phyloP scores from a whole-genome alignment of 2,797 vertebrate species.

The Myotis pilosus region DNA sequence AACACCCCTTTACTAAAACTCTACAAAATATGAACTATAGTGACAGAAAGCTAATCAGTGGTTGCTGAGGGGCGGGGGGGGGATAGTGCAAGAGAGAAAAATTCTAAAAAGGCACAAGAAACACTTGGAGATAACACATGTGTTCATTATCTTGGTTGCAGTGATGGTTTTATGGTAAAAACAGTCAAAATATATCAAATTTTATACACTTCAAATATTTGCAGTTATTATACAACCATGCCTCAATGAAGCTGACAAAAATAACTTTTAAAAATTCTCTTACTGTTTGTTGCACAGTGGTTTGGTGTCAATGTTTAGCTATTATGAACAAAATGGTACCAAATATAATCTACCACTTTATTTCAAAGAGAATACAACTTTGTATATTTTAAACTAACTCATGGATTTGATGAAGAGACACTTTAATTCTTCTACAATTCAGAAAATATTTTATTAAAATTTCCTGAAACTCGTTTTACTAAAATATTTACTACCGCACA shows the following conservation, averaged over 20 bases:
- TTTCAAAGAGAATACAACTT: background rate
- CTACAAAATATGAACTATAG: background rate
- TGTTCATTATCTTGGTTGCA: background rate
- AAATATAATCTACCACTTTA: constrained; percentile 3
- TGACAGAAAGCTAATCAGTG: background rate
- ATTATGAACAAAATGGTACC: background rate
- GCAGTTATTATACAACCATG: background rate
- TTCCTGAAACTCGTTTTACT: constrained; percentile 20
- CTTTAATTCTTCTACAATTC: background rate
- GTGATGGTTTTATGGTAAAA: background rate
- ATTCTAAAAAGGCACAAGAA: background rate
- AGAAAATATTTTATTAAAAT: background rate
- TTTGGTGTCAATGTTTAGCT: background rate
- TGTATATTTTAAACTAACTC: background rate
- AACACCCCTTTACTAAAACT: background rate
- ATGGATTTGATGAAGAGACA: background rate
- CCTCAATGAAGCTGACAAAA: background rate
- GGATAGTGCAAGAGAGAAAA: background rate
- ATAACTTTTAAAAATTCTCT: background rate
- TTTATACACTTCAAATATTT: background rate
- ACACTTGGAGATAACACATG: background rate
- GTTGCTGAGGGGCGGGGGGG: background rate
- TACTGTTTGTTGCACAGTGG: background rate
- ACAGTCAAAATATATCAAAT: background rate
- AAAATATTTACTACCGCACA: background rate